Conservation (phyloP, 2,797 vertebrate genomes). For the Moxostoma hubbsi region DNA sequence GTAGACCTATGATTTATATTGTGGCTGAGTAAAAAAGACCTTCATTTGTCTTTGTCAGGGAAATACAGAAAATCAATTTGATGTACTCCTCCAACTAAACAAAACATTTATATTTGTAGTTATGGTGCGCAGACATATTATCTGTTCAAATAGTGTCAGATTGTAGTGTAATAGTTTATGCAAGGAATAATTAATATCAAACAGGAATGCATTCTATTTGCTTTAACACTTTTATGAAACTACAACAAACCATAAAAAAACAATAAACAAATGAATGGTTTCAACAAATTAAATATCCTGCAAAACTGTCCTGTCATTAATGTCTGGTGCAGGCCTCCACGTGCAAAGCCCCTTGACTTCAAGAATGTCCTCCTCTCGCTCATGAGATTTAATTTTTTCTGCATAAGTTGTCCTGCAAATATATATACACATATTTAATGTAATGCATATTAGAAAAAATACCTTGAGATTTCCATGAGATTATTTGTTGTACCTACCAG, state of each 20-base stretch:
- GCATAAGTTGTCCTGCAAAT: conserved; percentile 41
- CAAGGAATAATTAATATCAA: not conserved
- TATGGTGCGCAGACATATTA: not conserved
- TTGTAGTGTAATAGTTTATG: no score
- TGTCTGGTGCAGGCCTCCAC: conserved; percentile 54
- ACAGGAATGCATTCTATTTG: not conserved
- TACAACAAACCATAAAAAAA: not conserved
- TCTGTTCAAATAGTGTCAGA: no score
- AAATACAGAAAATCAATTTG: conserved; percentile 37
- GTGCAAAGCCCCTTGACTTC: conserved; percentile 53
- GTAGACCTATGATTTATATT: not conserved
- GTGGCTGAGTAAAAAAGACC: not conserved
- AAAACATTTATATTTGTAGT: not conserved
- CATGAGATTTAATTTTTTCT: conserved; percentile 44
- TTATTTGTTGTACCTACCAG: conserved; percentile 35
- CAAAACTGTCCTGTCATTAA: conserved; percentile 6
- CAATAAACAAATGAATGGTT: not conserved
- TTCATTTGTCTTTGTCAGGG: conserved; percentile 24
- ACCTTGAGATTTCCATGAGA: not conserved
- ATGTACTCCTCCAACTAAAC: not conserved
- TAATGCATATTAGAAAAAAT: not conserved
- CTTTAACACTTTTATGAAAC: not conserved
- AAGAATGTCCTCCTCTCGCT: conserved; percentile 53
- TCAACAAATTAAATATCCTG: conserved; percentile 13
- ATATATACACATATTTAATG: not conserved